phyloP scores from a whole-genome alignment of 2,797 vertebrate genomes.

The Pipistrellus pygmaeus region DNA sequence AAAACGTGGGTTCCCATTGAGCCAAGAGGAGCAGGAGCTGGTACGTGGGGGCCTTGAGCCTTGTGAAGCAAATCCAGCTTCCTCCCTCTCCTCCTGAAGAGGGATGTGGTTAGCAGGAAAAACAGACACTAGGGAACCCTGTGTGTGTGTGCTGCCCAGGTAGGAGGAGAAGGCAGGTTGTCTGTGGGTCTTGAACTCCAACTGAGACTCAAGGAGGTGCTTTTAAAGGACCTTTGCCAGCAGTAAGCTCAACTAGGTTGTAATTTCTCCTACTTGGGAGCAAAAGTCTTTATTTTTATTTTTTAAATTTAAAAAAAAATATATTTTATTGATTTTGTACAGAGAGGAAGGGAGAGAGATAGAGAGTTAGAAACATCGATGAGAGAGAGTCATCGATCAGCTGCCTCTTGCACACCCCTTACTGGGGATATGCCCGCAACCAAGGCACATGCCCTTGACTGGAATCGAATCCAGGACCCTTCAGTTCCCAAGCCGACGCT shows the following conservation, averaged over 20 bases:
- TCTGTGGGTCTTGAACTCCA: not conserved
- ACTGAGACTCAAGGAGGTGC: not conserved
- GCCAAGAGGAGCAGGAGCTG: not conserved
- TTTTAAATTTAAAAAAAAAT: no score
- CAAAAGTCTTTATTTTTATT: not conserved
- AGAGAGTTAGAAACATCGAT: no score
- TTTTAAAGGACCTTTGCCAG: not conserved
- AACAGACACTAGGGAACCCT: not conserved
- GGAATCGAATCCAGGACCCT: no score
- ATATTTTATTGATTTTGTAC: no score
- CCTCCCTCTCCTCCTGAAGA: not conserved
- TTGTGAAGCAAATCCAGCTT: not conserved
- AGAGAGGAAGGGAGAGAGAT: no score
- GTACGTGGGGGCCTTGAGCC: not conserved
- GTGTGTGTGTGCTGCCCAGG: fast-evolving
- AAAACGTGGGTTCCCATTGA: not conserved
- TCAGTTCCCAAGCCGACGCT: no score
- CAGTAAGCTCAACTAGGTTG: not conserved
- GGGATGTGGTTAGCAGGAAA: not conserved
- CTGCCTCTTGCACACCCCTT: no score
- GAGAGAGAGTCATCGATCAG: no score
- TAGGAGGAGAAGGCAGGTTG: not conserved
- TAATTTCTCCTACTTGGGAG: not conserved
- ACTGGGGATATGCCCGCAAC: no score
- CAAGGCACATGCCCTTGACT: no score